Percentiles rank a stretch among this genome's conserved stretches.
Conservation (phyloP, 2,797 vertebrate species). For the Cirrhinus mrigala region DNA sequence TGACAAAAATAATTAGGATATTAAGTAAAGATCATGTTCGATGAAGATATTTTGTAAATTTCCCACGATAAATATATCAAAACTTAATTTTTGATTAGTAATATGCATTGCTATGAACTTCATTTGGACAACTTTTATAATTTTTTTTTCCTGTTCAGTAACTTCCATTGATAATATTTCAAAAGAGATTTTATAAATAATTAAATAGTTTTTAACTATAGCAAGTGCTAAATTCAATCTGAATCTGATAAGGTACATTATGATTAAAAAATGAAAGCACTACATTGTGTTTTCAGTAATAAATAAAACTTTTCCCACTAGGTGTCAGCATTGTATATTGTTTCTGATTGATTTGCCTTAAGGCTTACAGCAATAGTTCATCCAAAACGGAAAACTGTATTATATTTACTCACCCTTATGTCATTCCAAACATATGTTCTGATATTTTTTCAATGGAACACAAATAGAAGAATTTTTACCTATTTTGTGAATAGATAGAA, state of each 20-base stretch:
- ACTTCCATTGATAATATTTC: neutral
- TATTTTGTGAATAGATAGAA: too few species aligned
- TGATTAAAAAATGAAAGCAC: neutral
- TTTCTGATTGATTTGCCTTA: neutral
- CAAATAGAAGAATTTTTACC: neutral
- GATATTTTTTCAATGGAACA: neutral
- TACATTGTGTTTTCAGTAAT: neutral
- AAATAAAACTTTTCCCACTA: constrained; percentile 11
- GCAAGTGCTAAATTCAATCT: neutral
- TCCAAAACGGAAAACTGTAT: neutral
- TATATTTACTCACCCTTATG: neutral
- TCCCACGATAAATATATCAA: too few species aligned
- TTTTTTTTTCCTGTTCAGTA: too few species aligned
- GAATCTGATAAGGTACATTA: neutral
- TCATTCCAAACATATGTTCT: neutral
- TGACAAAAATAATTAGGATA: too few species aligned
- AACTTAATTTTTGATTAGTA: too few species aligned
- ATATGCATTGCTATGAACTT: too few species aligned
- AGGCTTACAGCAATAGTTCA: neutral
- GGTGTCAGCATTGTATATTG: constrained; percentile 29
- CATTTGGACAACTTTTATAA: too few species aligned
- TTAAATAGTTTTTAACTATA: too few species aligned
- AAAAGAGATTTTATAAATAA: neutral
- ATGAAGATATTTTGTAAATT: too few species aligned
- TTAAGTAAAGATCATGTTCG: too few species aligned